A percentile compares a stretch with the other conserved stretches of the same genome.
These are phyloP conservation scores for Rosalia funebris DNA, from an alignment of 2,888 invertebrate genomes.

Conservation along the genomic window DNA sequence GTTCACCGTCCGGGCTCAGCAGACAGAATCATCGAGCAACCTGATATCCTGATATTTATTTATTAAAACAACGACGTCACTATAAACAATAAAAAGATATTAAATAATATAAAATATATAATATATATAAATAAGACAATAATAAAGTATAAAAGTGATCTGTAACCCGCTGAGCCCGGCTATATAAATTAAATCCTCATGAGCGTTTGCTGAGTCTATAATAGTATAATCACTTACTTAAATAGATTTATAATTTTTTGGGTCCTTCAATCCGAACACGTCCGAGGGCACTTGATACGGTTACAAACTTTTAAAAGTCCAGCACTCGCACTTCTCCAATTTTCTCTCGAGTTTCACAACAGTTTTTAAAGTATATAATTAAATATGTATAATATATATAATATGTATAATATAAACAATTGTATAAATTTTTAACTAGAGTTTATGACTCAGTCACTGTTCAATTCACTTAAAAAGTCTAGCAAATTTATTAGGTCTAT, in stretches of 20 bases:
- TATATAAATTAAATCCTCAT: conserved; percentile 9
- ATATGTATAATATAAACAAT: conserved; percentile 62
- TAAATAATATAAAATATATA: conserved; percentile 60
- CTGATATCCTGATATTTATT: conserved; percentile 43
- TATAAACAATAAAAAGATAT: conserved; percentile 58
- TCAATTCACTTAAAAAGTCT: conserved; percentile 36
- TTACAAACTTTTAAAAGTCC: conserved; percentile 20
- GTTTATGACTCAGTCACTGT: conserved; percentile 35
- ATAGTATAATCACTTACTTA: conserved; percentile 26
- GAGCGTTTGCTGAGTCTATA: conserved; percentile 18
- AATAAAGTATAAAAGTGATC: conserved; percentile 54
- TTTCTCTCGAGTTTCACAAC: conserved; percentile 50
- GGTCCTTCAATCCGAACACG: conserved; percentile 39
- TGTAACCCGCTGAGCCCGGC: conserved; percentile 47
- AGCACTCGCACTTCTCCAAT: conserved; percentile 43
- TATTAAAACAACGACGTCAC: conserved; percentile 56
- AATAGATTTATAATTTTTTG: conserved; percentile 48
- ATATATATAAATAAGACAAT: conserved; percentile 51
- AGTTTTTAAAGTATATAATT: conserved; percentile 54
- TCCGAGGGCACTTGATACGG: conserved; percentile 52
- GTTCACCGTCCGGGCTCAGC: conserved; percentile 50
- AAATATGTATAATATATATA: conserved; percentile 55
- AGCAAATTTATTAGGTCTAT: conserved; percentile 49
- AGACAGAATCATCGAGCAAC: conserved; percentile 48
- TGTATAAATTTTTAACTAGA: conserved; percentile 63